Evolutionary conservation across 2,797 vertebrate genomes (phyloP).

Genomic region (Schizothorax lantsangensis): DNA sequence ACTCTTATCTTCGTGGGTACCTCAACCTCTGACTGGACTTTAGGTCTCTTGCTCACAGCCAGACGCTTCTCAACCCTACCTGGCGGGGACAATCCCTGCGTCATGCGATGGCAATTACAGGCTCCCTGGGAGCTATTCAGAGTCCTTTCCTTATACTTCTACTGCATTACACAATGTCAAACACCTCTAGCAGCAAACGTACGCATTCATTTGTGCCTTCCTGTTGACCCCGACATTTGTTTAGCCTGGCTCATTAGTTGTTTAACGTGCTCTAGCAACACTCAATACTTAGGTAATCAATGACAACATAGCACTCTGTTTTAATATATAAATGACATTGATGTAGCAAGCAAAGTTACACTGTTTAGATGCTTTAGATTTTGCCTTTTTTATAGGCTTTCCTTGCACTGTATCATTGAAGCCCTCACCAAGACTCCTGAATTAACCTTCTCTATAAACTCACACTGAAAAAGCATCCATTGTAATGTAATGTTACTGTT

Average conservation of each 20-base stretch:
- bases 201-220: not conserved
- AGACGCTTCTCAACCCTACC: conserved; percentile 24
- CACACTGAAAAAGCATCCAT: not conserved
- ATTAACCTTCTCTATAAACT: not conserved
- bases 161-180: conserved; percentile 25
- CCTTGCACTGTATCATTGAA: conserved; percentile 26
- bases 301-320: conserved; percentile 21
- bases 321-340: conserved; percentile 2
- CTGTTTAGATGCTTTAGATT: not conserved
- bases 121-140: conserved; percentile 29
- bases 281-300: conserved; percentile 7
- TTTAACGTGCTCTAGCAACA: conserved; percentile 8
- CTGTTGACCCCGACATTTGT: not conserved
- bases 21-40: conserved; percentile 48
- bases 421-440: not conserved
- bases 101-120: conserved; percentile 40
- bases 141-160: conserved; percentile 20
- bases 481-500: not conserved
- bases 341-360: not conserved
- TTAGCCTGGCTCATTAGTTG: conserved; percentile 8
- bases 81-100: conserved; percentile 36
- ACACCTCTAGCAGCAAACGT: not conserved
- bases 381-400: conserved; percentile 37
- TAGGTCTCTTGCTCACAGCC: conserved; percentile 26
- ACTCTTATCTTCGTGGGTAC: conserved; percentile 2